Percentiles rank a stretch among this genome's conserved stretches.
These are phyloP conservation scores for Ptychoptera contaminata DNA, from an alignment of 2,888 invertebrate species.

Conservation along the genomic window DNA sequence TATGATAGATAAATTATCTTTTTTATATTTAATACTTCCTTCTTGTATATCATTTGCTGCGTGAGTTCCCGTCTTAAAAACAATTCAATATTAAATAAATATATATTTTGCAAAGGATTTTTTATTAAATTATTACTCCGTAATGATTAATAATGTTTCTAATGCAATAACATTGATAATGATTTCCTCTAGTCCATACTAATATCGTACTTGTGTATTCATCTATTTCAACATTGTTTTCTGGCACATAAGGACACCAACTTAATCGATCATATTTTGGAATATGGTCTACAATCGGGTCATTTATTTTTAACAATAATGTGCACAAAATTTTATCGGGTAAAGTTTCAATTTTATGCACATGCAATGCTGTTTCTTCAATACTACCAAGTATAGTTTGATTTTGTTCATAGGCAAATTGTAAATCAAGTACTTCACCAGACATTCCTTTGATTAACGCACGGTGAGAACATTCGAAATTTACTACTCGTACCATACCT, in stretches of 20 bases:
- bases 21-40: conserved; percentile 26
- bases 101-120: not conserved
- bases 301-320: conserved; percentile 30
- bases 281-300: conserved; percentile 25
- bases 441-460: conserved; percentile 74
- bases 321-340: conserved; percentile 40
- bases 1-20: conserved; percentile 43
- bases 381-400: conserved; percentile 73
- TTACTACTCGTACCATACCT: conserved; percentile 73
- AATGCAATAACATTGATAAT: conserved; percentile 30
- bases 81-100: not conserved
- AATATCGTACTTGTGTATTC: conserved; percentile 59
- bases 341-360: conserved; percentile 57
- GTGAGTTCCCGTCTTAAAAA: conserved; percentile 21
- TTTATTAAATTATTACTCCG: conserved; percentile 18
- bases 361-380: conserved; percentile 71
- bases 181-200: conserved; percentile 62
- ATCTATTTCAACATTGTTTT: conserved; percentile 38
- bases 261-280: conserved; percentile 55
- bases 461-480: conserved; percentile 46
- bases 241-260: conserved; percentile 87
- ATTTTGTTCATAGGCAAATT: conserved; percentile 70
- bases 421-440: conserved; percentile 78
- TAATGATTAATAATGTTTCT: conserved; percentile 22
- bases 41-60: conserved; percentile 19